Base-by-base conservation (phyloP, 2,113 vertebrate species). In the Pachyramphus minor region DNA sequence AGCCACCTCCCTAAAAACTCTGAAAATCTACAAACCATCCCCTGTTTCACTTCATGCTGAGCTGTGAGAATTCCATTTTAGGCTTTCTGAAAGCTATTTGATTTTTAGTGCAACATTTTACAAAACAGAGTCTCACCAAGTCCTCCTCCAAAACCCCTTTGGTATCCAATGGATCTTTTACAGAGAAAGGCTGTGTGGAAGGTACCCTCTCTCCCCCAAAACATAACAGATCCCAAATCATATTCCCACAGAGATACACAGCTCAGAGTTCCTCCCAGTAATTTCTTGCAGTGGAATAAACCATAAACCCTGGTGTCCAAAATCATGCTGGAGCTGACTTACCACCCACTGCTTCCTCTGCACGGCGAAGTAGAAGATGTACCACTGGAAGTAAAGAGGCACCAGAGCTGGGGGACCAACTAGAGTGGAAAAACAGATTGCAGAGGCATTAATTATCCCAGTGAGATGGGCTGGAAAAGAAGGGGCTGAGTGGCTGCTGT, bases 321-420 rank as follows among this genome's bases (percentile, higher is more conserved):
- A 52, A 52, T 52, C 24, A 5, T 52, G 50, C 25, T 52, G 25
- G 56, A 37, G 80, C 56, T 62, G 63, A 97, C 98, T 98, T 85
- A 98, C 98, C 97, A 89, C 96, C 98, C 98, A 98, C 93, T 98
- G 96, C 58, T 97, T 98, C 60, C 98, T 74, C 83, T 97, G 95
- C 14, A 98, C 31, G 7, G 91, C 98, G 1, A 98, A 98, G 93
- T 98, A 98, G 97, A 98, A 98, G 87, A 98, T 68, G 64, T 98
- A 98, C 98, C 98, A 98, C 97, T 98, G 98, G 95, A 98, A 98
- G 71, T 98, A 98, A 12, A 98, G 93, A 30, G 98, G 98, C 79
- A 98, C 52, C 96, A 98, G 94, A 11, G 98, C 98, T 8, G 98
- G 98, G n/a, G 98, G 98, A n/a, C 98, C 98, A 2, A 98, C 98